Evolutionary conservation across 2,888 invertebrate genomes (phyloP).

Genomic region (Protonemura montana): DNA sequence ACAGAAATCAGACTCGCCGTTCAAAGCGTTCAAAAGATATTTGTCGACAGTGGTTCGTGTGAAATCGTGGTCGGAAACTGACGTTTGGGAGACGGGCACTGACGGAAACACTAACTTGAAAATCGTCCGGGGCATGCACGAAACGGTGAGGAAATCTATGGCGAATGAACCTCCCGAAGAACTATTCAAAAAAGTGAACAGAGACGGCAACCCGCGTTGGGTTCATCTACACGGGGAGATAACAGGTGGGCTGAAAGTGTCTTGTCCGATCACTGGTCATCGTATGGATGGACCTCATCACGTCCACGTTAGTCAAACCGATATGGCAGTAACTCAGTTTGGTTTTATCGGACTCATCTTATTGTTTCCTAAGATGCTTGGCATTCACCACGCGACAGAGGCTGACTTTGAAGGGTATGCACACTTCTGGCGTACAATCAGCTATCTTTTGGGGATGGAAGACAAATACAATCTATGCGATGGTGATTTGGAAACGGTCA

Average conservation of each 20-base stretch:
- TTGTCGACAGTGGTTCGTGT: conserved; percentile 60
- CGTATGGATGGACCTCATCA: background rate
- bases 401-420: conserved; percentile 18
- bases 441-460: conserved; percentile 34
- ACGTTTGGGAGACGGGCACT: conserved; percentile 60
- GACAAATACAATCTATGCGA: conserved; percentile 58
- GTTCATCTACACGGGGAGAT: conserved; percentile 50
- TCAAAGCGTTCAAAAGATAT: conserved; percentile 56
- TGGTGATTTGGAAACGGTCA: conserved; percentile 56
- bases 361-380: conserved; percentile 60
- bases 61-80: conserved; percentile 62
- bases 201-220: conserved; percentile 45
- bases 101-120: conserved; percentile 59
- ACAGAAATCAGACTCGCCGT: conserved; percentile 60
- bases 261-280: conserved; percentile 48
- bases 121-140: conserved; percentile 60
- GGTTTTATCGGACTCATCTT: conserved; percentile 62
- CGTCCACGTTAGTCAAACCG: conserved; percentile 59
- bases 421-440: conserved; percentile 25
- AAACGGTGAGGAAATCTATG: conserved; percentile 55
- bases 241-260: conserved; percentile 52
- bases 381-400: conserved; percentile 51
- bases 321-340: conserved; percentile 64
- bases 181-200: conserved; percentile 48
- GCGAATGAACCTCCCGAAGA: conserved; percentile 50